Conservation (phyloP, 23 tunicate genomes). For the Trididemnum clinides region DNA sequence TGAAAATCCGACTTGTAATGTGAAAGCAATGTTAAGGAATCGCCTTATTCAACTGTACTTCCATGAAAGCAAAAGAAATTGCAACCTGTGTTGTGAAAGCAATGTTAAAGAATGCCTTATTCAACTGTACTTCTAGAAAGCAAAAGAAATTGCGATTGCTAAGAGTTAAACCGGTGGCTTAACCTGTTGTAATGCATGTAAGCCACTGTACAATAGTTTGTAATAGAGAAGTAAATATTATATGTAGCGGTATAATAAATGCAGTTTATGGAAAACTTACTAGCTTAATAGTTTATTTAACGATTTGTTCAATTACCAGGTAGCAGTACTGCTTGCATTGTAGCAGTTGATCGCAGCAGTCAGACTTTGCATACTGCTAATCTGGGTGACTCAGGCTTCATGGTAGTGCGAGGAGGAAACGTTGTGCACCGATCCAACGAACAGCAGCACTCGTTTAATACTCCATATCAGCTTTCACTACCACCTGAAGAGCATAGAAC, state of each 20-base stretch:
- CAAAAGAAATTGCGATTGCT: too few relatives aligned
- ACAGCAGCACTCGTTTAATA: slow-evolving; percentile 95
- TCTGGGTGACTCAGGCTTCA: slow-evolving; percentile 96
- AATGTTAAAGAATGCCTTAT: too few relatives aligned
- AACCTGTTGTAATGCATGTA: too few relatives aligned
- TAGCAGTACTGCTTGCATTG: slow-evolving; percentile 97
- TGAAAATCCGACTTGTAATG: too few relatives aligned
- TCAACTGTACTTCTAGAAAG: too few relatives aligned
- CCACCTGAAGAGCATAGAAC: slow-evolving; percentile 81
- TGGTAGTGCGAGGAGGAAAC: slow-evolving; percentile 91
- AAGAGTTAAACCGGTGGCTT: too few relatives aligned
- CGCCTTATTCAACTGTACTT: too few relatives aligned
- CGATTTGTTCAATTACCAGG: slow-evolving; percentile 32
- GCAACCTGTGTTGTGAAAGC: too few relatives aligned
- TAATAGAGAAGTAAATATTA: neutral
- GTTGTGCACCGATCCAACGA: slow-evolving; percentile 87
- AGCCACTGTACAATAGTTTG: neutral
- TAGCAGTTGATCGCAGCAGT: slow-evolving; percentile 72
- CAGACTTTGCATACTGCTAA: slow-evolving; percentile 97
- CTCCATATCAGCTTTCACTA: slow-evolving; percentile 93
- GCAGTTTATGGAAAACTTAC: too few relatives aligned
- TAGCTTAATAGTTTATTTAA: neutral
- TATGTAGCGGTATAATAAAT: too few relatives aligned
- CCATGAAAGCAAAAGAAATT: too few relatives aligned
- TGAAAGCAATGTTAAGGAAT: too few relatives aligned